Evolutionary conservation across 2,113 vertebrate genomes (phyloP).

Genomic region (Phaethon lepturus): DNA sequence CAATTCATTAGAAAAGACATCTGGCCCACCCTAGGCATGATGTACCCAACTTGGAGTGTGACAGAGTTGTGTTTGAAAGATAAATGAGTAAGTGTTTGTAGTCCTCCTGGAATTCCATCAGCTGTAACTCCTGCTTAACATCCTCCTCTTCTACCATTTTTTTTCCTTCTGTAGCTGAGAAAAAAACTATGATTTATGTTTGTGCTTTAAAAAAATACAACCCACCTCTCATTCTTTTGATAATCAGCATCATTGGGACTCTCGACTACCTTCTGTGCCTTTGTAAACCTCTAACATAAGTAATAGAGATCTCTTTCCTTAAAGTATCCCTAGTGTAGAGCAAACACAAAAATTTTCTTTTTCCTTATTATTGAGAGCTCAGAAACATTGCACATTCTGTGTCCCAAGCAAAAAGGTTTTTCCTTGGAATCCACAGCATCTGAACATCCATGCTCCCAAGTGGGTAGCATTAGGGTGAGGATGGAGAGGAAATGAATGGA

Average conservation of each 20-base stretch:
- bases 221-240: rapidly evolving
- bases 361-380: background rate
- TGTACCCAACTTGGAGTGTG: background rate
- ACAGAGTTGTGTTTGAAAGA: background rate
- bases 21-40: background rate
- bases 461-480: background rate
- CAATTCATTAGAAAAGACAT: conserved; percentile 17
- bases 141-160: background rate
- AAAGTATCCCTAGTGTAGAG: background rate
- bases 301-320: background rate
- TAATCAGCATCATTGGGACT: background rate
- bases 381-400: background rate
- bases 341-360: background rate
- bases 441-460: background rate
- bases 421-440: background rate
- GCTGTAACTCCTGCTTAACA: background rate
- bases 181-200: background rate
- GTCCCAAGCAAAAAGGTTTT: background rate
- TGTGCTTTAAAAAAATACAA: background rate
- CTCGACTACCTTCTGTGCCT: background rate
- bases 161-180: background rate
- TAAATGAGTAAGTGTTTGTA: background rate
- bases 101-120: background rate
- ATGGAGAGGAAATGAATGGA: background rate
- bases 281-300: background rate